Conservation (phyloP, 2,797 vertebrate genomes). For the Sebastes elongatus region DNA sequence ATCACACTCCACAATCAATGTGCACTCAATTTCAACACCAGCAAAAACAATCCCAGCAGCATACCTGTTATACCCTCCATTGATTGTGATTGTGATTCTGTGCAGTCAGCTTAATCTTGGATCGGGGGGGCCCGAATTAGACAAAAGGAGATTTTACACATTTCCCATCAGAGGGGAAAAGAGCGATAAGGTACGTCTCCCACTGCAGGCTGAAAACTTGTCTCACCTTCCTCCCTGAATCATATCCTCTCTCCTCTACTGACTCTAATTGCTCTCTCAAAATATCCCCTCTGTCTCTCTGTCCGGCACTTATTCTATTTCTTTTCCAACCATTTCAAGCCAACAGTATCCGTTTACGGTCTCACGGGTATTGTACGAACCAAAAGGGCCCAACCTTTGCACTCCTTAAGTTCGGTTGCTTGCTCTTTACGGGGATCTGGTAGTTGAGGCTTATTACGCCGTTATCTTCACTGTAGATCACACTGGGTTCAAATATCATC, state of each 20-base stretch:
- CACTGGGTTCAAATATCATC: background rate
- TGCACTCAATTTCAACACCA: slow-evolving; percentile 3
- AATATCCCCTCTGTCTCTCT: slow-evolving; percentile 32
- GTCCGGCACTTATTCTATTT: slow-evolving; percentile 18
- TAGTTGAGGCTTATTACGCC: background rate
- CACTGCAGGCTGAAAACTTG: background rate
- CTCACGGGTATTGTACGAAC: background rate
- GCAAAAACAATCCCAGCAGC: slow-evolving; percentile 5
- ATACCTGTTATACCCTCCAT: background rate
- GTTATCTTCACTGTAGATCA: background rate
- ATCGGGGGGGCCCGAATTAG: background rate
- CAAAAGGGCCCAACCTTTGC: slow-evolving; percentile 21
- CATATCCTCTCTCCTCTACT: slow-evolving; percentile 22
- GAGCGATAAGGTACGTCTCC: background rate
- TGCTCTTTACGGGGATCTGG: background rate
- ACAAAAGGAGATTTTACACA: slow-evolving; percentile 13
- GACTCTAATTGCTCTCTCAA: slow-evolving; percentile 44
- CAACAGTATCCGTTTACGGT: slow-evolving; percentile 30
- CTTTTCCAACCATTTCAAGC: slow-evolving; percentile 18
- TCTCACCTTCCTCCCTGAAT: slow-evolving; percentile 25
- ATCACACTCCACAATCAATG: slow-evolving; percentile 39
- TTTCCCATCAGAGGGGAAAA: background rate
- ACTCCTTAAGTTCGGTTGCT: background rate
- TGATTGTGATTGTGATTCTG: slow-evolving; percentile 7
- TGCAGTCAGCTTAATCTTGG: background rate